phyloP scores from a whole-genome alignment of 2,113 vertebrate genomes.

The Salvelinus sp. region DNA sequence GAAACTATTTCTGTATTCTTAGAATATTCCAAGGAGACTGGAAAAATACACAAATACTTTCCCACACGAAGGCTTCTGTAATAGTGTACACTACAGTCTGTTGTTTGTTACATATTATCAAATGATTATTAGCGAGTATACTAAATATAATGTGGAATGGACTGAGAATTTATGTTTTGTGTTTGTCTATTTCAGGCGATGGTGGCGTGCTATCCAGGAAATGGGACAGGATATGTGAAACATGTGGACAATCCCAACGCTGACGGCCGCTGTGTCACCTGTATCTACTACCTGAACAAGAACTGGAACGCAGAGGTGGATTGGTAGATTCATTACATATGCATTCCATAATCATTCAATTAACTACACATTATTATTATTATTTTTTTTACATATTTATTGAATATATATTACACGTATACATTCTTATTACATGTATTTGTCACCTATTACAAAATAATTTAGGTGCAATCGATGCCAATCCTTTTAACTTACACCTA shows the following conservation, averaged over 20 bases:
- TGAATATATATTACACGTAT: not conserved
- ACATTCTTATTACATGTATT: not conserved
- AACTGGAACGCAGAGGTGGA: slow-evolving; percentile 88
- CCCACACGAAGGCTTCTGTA: not conserved
- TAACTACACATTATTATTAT: not conserved
- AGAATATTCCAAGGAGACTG: not conserved
- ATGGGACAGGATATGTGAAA: slow-evolving; percentile 87
- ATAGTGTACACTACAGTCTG: not conserved
- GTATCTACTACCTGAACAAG: slow-evolving; percentile 92
- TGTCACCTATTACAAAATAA: too few species aligned
- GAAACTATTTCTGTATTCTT: not conserved
- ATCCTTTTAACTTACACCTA: too few species aligned
- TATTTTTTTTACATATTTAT: not conserved
- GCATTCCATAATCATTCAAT: not conserved
- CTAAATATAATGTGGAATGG: not conserved
- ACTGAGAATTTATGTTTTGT: not conserved
- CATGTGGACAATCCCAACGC: slow-evolving; percentile 90
- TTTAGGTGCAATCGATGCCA: too few species aligned
- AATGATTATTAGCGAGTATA: too few species aligned
- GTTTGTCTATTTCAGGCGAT: slow-evolving; percentile 76
- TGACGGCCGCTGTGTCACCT: slow-evolving; percentile 87
- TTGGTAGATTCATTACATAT: not conserved
- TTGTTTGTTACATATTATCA: too few species aligned
- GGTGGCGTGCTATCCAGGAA: slow-evolving; percentile 90
- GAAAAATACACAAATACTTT: not conserved